Evolutionary conservation across 2,888 invertebrate genomes (phyloP).

Genomic region (Mesopsocus fuscifrons): DNA sequence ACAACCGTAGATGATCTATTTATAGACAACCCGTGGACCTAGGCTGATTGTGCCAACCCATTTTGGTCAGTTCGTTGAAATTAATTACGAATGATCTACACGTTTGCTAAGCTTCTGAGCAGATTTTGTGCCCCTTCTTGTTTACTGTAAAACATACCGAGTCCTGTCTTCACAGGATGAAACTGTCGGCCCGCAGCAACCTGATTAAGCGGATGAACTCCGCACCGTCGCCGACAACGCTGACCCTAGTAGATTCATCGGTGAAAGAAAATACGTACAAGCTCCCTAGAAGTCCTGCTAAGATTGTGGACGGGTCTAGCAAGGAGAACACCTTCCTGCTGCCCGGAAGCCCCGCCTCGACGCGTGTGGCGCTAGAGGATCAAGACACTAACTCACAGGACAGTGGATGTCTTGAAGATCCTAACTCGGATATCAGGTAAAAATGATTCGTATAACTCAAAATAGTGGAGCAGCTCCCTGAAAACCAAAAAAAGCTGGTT

Average conservation of each 20-base stretch:
- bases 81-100: too few relatives aligned
- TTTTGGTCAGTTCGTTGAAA: background rate
- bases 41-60: background rate
- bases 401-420: constrained; percentile 31
- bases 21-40: background rate
- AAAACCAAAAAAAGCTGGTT: too few relatives aligned
- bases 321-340: background rate
- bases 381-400: constrained; percentile 36
- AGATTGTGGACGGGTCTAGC: too few relatives aligned
- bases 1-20: background rate
- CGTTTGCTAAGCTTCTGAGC: too few relatives aligned
- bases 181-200: background rate
- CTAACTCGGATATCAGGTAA: constrained; percentile 17
- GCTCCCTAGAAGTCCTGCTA: background rate
- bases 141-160: background rate
- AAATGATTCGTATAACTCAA: constrained; percentile 11
- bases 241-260: background rate
- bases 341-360: background rate
- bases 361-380: constrained; percentile 29
- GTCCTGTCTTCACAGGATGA: too few relatives aligned
- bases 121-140: background rate
- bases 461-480: too few relatives aligned
- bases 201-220: background rate
- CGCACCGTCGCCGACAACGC: background rate
- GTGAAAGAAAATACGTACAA: constrained; percentile 3